Evolutionary conservation across 2,888 invertebrate genomes (phyloP).

Genomic region (Glaucopsyche alexis): DNA sequence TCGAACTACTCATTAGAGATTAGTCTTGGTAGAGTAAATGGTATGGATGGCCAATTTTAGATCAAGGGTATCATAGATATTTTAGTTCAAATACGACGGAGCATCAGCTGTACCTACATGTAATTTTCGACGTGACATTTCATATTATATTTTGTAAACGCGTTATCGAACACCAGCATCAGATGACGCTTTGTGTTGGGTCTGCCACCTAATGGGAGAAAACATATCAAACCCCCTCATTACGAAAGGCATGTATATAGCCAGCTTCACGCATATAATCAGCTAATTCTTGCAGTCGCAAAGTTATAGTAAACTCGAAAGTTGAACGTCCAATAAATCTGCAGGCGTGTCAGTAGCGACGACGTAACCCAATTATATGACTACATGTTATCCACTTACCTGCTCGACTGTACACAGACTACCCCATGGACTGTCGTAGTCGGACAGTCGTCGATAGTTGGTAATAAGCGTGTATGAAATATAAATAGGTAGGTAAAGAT

Average conservation of each 20-base stretch:
- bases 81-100: neutral
- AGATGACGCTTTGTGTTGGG: too few relatives aligned
- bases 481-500: too few relatives aligned
- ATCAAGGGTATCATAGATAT: neutral
- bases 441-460: too few relatives aligned
- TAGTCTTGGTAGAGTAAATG: neutral
- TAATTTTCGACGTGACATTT: too few relatives aligned
- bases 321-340: conserved; percentile 21
- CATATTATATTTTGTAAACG: too few relatives aligned
- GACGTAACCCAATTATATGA: conserved; percentile 17
- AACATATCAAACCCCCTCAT: too few relatives aligned
- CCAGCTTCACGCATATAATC: too few relatives aligned
- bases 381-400: conserved; percentile 21
- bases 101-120: neutral
- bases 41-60: neutral
- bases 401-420: neutral
- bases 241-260: too few relatives aligned
- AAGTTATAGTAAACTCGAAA: neutral
- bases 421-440: too few relatives aligned
- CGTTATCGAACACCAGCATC: too few relatives aligned
- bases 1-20: neutral
- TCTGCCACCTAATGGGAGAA: too few relatives aligned
- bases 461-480: too few relatives aligned
- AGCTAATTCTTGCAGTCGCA: neutral
- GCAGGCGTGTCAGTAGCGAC: neutral